Evolutionary conservation across 2,797 vertebrate species (phyloP).

Genomic region (Halcyon leucocephala): DNA sequence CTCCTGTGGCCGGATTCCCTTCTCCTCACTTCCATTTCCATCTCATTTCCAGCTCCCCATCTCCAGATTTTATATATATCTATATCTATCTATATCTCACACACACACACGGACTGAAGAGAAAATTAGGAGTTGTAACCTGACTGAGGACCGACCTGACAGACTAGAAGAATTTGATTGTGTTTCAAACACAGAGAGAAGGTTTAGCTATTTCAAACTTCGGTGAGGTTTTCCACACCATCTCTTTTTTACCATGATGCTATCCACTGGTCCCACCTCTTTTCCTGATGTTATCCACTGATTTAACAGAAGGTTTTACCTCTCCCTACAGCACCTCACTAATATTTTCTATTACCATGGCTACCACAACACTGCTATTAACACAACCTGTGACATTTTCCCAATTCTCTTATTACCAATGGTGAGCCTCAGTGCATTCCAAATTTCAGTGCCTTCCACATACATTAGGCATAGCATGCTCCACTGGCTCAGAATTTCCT

Average conservation of each 20-base stretch:
- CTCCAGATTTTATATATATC: background rate
- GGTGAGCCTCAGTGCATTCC: constrained; percentile 5
- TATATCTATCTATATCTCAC: background rate
- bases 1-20: background rate
- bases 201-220: background rate
- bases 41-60: background rate
- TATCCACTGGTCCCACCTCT: background rate
- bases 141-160: background rate
- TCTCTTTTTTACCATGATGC: background rate
- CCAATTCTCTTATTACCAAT: constrained; percentile 53
- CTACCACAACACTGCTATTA: constrained; percentile 65
- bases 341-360: constrained; percentile 60
- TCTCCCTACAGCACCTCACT: constrained; percentile 2
- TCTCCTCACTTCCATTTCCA: background rate
- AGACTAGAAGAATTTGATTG: background rate
- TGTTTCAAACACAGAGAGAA: background rate
- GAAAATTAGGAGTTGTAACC: background rate
- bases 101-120: background rate
- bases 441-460: constrained; percentile 37
- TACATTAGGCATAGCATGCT: constrained; percentile 23
- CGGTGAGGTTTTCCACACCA: no score
- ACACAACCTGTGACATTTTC: constrained; percentile 58
- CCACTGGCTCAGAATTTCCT: constrained; percentile 37
- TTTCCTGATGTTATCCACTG: background rate
- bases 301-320: background rate